Evolutionary conservation across 2,888 invertebrate species (phyloP).

Genomic region (Acronicta leporina): DNA sequence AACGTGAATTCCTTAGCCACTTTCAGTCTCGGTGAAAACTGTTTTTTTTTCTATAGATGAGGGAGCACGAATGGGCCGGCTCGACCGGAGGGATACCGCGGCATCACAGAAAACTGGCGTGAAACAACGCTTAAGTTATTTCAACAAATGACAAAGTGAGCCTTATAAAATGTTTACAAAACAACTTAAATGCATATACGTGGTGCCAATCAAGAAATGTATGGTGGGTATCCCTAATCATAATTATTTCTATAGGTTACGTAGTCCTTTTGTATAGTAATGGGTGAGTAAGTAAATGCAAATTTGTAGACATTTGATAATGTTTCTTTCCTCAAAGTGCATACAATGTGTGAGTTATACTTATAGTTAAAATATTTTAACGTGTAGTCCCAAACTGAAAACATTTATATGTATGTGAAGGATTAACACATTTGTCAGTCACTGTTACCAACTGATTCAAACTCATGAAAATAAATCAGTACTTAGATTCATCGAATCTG

Average conservation of each 20-base stretch:
- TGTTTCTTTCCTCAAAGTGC: conserved; percentile 22
- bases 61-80: no score
- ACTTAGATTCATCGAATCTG: conserved; percentile 5
- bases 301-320: neutral
- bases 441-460: conserved; percentile 12
- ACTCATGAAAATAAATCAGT: conserved; percentile 4
- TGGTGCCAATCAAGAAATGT: neutral
- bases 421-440: conserved; percentile 29
- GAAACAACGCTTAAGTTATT: no score
- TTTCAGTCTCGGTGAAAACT: no score
- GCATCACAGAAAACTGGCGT: no score
- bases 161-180: neutral
- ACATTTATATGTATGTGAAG: conserved; percentile 16
- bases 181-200: neutral
- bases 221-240: conserved; percentile 7
- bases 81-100: no score
- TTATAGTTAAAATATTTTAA: neutral
- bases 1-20: no score
- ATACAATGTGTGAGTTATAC: conserved; percentile 3
- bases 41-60: no score
- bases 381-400: neutral
- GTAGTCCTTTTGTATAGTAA: conserved; percentile 2
- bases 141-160: no score
- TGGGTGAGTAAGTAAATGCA: conserved; percentile 20
- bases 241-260: conserved; percentile 33